A percentile compares a stretch with the other conserved stretches of the same genome.
phyloP scores from a whole-genome alignment of 2,113 vertebrate species.

The Microcebus griseorufus region DNA sequence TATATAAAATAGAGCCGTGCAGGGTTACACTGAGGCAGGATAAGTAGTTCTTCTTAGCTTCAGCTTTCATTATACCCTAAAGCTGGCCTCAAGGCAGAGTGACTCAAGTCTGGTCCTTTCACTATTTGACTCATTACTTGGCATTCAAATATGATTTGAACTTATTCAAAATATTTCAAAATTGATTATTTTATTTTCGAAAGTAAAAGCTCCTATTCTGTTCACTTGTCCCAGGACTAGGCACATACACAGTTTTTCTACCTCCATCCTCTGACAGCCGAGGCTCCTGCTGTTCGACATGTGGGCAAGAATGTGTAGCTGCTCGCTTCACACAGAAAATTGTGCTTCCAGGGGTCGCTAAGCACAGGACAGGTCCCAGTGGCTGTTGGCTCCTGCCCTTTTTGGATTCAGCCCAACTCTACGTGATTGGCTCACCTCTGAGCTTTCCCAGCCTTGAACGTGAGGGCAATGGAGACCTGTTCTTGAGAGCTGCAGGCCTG shows the following conservation, averaged over 20 bases:
- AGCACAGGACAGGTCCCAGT: neutral
- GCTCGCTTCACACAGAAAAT: neutral
- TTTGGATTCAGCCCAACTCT: neutral
- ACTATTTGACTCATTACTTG: neutral
- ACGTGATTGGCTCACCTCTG: neutral
- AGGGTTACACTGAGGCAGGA: neutral
- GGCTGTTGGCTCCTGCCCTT: neutral
- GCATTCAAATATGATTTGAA: neutral
- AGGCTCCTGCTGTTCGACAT: neutral
- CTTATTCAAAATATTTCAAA: neutral
- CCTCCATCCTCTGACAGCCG: neutral
- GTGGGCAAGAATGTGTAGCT: neutral
- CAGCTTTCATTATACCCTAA: fast-evolving
- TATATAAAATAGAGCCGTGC: neutral
- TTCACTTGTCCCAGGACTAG: neutral
- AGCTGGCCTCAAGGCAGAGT: neutral
- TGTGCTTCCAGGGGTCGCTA: neutral
- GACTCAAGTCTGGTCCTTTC: neutral
- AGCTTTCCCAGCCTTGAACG: neutral
- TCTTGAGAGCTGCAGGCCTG: neutral
- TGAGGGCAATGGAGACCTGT: neutral
- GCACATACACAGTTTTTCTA: neutral
- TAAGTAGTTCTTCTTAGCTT: neutral
- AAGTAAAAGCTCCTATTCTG: neutral
- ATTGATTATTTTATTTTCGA: neutral